These are phyloP conservation scores for Vombatus ursinus DNA, from an alignment of 2,113 vertebrate genomes.

Conservation along the genomic window DNA sequence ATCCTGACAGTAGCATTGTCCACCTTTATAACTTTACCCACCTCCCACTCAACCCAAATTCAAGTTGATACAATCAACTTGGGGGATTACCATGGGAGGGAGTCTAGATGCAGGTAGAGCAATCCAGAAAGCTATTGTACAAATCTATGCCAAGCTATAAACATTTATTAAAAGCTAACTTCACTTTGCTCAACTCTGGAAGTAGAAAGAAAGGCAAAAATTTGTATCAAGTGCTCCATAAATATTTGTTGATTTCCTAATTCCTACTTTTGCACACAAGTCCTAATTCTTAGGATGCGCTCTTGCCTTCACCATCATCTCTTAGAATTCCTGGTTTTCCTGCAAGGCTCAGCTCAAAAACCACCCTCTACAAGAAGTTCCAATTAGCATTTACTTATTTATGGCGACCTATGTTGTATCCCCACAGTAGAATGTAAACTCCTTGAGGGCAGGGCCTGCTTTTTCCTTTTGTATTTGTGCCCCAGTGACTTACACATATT, in stretches of 20 bases:
- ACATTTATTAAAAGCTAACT: background rate
- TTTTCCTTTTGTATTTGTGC: background rate
- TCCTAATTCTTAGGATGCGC: background rate
- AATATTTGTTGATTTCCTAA: background rate
- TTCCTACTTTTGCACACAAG: background rate
- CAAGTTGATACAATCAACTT: background rate
- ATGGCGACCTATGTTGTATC: background rate
- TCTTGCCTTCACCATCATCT: background rate
- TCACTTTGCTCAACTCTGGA: background rate
- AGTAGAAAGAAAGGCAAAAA: background rate
- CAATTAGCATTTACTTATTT: background rate
- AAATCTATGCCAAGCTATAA: background rate
- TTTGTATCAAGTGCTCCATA: background rate
- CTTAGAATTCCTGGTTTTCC: background rate
- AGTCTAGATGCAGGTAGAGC: background rate
- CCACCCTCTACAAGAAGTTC: background rate
- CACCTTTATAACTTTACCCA: background rate
- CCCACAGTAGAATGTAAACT: background rate
- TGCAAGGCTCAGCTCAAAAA: background rate
- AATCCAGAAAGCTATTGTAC: background rate
- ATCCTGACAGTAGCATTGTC: background rate
- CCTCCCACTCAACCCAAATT: too few species aligned
- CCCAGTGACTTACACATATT: background rate
- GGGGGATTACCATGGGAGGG: background rate
- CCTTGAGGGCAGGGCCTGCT: background rate